Evolutionary conservation across 92 coral and sea anemone species (phyloP), one percentile per base, ranked within the genome.

Genomic region (Metridium senile): DNA sequence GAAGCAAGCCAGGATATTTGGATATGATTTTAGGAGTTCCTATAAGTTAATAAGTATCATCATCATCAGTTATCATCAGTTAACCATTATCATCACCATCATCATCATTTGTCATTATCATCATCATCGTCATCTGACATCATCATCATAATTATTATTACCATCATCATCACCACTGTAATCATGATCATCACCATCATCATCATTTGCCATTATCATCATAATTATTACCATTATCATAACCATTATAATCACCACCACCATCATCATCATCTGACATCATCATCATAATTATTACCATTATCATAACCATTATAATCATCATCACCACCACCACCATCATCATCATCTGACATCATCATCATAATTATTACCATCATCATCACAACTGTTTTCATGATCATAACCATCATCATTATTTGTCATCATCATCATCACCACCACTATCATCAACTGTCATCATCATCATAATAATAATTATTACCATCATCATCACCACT

Each of bases 1-100:
- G 10, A 77, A 77, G 26, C 31, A 73, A 9, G 66, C 21, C 33
- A 77, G 21, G 45, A 53, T 74, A 29, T 77, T 64, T 20, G 82
- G 82, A 33, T 34, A 67, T 10, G 9, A 33, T 64, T 66, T 35
- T 20, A 77, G 67, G 1, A 77, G 56, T 66, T 66, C 82, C 82
- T 77, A 53, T 8, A 11, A 57, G 23, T 28, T 16, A 33, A 3
- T 3, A 52, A 11, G 9, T n/a, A 23, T 11, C 25, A 66, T n/a
- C 18, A 19, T 16, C 11, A 62, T 62, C 9, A 62, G 9, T 39
- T 19, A 25, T 22, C 7, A 27, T 11, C 33, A 2, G 8, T 2
- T 1, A 29, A 62, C 33, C 4, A 54, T 54, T 6, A 26, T 62
- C 33, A 62, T 9, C 31, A 62, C 2, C 33, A 25, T 19, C 1